A percentile compares a stretch with the other conserved stretches of the same genome.
Conservation (phyloP, 2,888 invertebrate species). For the Brassicogethes aeneus region DNA sequence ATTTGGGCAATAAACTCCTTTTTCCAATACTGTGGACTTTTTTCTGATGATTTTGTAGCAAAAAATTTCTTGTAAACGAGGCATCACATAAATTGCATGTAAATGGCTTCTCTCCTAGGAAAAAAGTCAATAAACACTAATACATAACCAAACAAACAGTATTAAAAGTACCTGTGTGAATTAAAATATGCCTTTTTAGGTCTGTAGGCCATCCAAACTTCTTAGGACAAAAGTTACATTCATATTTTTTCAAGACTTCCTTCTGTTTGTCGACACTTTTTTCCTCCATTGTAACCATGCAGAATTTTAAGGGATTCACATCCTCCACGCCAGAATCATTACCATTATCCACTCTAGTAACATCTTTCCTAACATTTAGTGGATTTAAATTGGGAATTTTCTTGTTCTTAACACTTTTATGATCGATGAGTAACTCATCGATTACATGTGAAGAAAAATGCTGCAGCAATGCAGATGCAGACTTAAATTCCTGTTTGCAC, state of each 20-base stretch:
- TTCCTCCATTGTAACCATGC: constrained; percentile 30
- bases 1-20: constrained; percentile 20
- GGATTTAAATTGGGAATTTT: constrained; percentile 7
- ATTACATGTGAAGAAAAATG: constrained; percentile 35
- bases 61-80: constrained; percentile 38
- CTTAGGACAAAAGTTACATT: constrained; percentile 35
- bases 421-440: neutral
- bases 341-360: constrained; percentile 13
- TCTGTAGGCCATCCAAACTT: constrained; percentile 40
- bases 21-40: constrained; percentile 21
- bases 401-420: constrained; percentile 6
- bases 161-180: constrained; percentile 31
- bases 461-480: constrained; percentile 32
- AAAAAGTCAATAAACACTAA: neutral
- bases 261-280: constrained; percentile 2
- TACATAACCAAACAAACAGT: neutral
- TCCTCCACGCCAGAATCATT: constrained; percentile 18
- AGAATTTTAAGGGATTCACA: constrained; percentile 30
- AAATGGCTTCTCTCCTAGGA: constrained; percentile 34
- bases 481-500: constrained; percentile 28
- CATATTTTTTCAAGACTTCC: constrained; percentile 24
- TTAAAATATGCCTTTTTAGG: constrained; percentile 39
- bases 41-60: constrained; percentile 38
- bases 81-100: constrained; percentile 35
- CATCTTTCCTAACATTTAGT: constrained; percentile 8